These are phyloP conservation scores for Triplophysa bombifrons DNA, from an alignment of 2,797 vertebrate species.

Conservation along the genomic window DNA sequence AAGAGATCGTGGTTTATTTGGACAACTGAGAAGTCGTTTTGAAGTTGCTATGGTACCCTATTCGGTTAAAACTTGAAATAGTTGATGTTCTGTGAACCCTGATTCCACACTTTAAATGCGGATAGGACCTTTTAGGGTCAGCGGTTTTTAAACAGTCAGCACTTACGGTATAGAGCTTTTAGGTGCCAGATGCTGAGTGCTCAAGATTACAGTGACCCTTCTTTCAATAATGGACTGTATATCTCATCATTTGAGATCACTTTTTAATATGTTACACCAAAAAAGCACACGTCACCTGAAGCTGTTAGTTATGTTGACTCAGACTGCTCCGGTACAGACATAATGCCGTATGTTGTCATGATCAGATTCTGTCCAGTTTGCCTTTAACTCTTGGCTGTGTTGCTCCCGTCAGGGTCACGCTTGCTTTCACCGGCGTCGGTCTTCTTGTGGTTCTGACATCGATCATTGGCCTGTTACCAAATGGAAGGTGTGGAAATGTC, in stretches of 20 bases:
- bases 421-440: conserved; percentile 86
- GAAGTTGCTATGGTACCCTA: too few species aligned
- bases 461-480: conserved; percentile 85
- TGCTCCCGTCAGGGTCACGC: conserved; percentile 79
- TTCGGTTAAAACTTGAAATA: too few species aligned
- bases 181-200: not conserved
- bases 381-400: not conserved
- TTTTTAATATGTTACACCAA: too few species aligned
- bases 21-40: too few species aligned
- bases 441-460: conserved; percentile 85
- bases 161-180: not conserved
- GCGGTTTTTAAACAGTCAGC: not conserved
- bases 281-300: too few species aligned
- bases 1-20: too few species aligned
- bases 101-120: not conserved
- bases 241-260: not conserved
- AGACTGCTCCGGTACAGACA: not conserved
- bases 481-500: conserved; percentile 76
- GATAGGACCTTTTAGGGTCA: not conserved
- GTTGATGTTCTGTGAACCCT: too few species aligned
- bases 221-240: too few species aligned
- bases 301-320: not conserved
- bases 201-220: not conserved
- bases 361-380: not conserved
- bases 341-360: not conserved